phyloP scores from a whole-genome alignment of 2,113 vertebrate species.

The Brachyhypopomus occidentalis region DNA sequence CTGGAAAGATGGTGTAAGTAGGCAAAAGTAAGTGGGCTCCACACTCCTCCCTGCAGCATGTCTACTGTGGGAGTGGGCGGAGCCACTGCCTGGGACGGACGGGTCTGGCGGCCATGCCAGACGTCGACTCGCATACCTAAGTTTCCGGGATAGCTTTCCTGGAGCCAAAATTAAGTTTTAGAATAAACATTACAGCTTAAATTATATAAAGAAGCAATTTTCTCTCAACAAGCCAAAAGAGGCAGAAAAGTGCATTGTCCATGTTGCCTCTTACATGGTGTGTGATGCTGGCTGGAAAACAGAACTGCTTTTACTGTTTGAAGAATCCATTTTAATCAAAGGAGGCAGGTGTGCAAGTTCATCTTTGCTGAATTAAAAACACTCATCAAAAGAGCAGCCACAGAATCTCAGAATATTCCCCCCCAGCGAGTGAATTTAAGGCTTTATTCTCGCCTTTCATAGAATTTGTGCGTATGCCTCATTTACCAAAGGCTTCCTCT shows the following conservation, averaged over 20 bases:
- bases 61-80: not conserved
- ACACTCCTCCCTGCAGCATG: not conserved
- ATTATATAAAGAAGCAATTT: not conserved
- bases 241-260: not conserved
- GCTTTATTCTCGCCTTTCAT: not conserved
- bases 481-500: conserved; percentile 19
- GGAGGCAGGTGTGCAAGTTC: conserved; percentile 22
- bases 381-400: conserved; percentile 21
- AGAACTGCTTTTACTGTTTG: conserved; percentile 10
- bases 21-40: not conserved
- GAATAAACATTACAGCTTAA: not conserved
- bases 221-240: not conserved
- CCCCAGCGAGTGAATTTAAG: conserved; percentile 20
- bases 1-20: not conserved
- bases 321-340: not conserved
- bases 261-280: not conserved
- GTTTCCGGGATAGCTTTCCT: not conserved
- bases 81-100: not conserved
- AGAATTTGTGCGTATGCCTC: not conserved
- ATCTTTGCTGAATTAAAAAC: conserved; percentile 43
- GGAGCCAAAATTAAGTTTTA: not conserved
- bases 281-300: not conserved
- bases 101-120: not conserved
- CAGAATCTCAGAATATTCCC: conserved; percentile 11
- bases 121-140: not conserved